Evolutionary conservation across 2,888 invertebrate genomes (phyloP).

Genomic region (Venustoraphidia nigricollis): DNA sequence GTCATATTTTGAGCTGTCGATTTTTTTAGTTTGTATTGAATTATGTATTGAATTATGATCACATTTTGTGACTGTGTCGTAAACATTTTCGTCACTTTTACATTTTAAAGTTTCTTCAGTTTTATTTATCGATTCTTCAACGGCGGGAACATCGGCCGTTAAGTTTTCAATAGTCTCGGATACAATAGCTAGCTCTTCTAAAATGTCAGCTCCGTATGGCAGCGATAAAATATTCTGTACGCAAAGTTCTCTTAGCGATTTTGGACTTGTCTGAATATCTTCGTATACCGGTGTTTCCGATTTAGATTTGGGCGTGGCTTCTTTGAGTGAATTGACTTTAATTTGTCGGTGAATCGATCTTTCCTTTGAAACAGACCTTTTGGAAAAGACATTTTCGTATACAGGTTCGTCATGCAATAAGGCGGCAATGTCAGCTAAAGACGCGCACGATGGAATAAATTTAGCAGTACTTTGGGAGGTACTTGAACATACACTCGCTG

Average conservation of each 20-base stretch:
- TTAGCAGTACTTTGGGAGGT: slow-evolving; percentile 51
- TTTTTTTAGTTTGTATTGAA: no score
- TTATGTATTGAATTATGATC: no score
- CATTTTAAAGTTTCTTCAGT: not conserved
- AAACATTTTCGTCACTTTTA: not conserved
- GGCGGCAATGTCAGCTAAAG: slow-evolving; percentile 41
- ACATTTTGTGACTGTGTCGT: no score
- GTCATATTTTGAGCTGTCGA: no score
- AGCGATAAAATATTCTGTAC: slow-evolving; percentile 45
- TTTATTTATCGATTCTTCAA: not conserved
- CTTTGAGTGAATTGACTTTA: not conserved
- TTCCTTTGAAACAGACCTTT: slow-evolving; percentile 1
- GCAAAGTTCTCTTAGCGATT: slow-evolving; percentile 46
- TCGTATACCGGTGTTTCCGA: slow-evolving; percentile 2
- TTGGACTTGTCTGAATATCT: slow-evolving; percentile 22
- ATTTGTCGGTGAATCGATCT: not conserved
- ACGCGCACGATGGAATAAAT: slow-evolving; percentile 43
- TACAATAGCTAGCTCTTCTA: slow-evolving; percentile 50
- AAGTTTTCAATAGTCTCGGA: slow-evolving; percentile 36
- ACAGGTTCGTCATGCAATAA: slow-evolving; percentile 31
- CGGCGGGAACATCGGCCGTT: slow-evolving; percentile 10
- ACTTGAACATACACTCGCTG: slow-evolving; percentile 42
- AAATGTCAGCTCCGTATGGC: slow-evolving; percentile 51
- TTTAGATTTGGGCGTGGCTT: slow-evolving; percentile 11
- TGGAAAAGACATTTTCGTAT: slow-evolving; percentile 5